Evolutionary conservation across 2,113 vertebrate genomes (phyloP), one percentile per base, ranked within the genome.

Genomic region (Corythornis cristatus): DNA sequence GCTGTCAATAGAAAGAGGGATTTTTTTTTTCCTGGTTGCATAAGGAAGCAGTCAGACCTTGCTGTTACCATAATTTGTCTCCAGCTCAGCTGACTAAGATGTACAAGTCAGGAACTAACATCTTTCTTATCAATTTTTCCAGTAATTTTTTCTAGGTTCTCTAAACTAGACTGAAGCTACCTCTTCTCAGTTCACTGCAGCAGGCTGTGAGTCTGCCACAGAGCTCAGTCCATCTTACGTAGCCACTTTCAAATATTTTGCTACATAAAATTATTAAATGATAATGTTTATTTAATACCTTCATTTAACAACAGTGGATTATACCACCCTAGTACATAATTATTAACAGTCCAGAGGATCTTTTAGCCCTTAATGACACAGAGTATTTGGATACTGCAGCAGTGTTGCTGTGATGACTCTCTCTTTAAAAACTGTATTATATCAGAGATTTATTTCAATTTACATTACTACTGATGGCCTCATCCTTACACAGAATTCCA

Each of bases 381-480:
- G 73, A 87, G 67, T 65, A 43, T 56, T 51, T 80, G 51, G 53
- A 46, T 56, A 54, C 40, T 42, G 40, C 53, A 64, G 61, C 40
- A 72, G 23, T 19, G 26, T 42, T 83, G 46, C 46, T 56, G 35
- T 28, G 88, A 83, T 48, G 28, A 68, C 61, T 73, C 60, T 80
- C 54, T 82, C 51, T 88, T 75, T 83, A 93, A 86, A 81, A 70
- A 50, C 76, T 58, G 28, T 40, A 23, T 86, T 88, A 29, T 91
- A 73, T 75, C 51, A 81, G 33, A 83, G n/a, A 82, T 81, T 86
- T 89, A 28, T 82, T 96, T 95, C 83, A 90, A 82, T 84, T 93
- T 93, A 72, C 65, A 31, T 86, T 86, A 70, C 46, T 13, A n/a
- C 25, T 76, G 37, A 93, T 70, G 33, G 37, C 71, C n/a, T 70